phyloP scores from a whole-genome alignment of 2,113 vertebrate species.

The Syrmaticus mikado region DNA sequence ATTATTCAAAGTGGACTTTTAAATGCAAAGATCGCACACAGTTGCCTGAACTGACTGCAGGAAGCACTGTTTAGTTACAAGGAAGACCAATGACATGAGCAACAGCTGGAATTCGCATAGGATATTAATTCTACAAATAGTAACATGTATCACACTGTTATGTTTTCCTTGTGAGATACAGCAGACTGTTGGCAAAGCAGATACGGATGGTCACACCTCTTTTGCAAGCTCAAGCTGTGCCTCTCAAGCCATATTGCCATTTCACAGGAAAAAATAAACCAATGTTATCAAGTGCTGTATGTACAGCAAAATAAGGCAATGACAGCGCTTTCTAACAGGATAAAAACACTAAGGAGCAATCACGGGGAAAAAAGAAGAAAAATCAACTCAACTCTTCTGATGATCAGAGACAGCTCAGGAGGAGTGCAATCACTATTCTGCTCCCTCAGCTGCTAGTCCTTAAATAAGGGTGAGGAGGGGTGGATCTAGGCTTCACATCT shows the following conservation, averaged over 20 bases:
- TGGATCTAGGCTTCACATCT: no score
- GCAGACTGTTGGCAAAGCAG: constrained; percentile 6
- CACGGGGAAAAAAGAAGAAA: no score
- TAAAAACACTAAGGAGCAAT: no score
- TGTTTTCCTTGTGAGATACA: neutral
- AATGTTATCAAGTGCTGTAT: neutral
- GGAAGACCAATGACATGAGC: neutral
- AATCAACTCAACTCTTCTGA: no score
- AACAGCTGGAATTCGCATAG: constrained; percentile 43
- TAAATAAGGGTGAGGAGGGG: no score
- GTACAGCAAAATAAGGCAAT: no score
- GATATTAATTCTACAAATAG: constrained; percentile 4
- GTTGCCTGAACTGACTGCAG: neutral
- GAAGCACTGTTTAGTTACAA: neutral
- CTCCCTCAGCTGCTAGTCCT: no score
- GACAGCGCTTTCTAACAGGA: no score
- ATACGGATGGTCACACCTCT: neutral
- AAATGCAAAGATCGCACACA: neutral
- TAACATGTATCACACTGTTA: neutral
- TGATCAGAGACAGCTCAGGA: no score
- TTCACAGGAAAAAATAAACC: constrained; percentile 16
- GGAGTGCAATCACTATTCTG: no score
- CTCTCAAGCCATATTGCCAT: constrained; percentile 11
- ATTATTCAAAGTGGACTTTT: neutral
- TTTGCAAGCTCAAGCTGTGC: constrained; percentile 2